These are phyloP conservation scores for Dicranocentrus wangi DNA, from an alignment of 2,888 invertebrate genomes.

Conservation along the genomic window DNA sequence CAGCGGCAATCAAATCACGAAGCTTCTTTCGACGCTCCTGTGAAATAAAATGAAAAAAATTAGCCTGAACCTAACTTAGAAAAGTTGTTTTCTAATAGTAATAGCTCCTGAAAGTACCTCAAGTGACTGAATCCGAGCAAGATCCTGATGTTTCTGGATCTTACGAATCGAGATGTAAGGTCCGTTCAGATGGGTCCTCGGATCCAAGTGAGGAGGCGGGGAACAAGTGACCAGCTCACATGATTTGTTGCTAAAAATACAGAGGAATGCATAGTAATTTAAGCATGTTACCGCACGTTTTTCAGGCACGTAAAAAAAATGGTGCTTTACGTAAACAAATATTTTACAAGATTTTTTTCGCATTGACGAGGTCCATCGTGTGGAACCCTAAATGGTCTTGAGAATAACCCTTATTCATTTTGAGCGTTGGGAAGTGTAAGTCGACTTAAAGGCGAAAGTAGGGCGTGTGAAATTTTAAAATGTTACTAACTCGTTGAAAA, in stretches of 20 bases:
- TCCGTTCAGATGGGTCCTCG: slow-evolving; percentile 70
- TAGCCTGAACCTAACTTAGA: no score
- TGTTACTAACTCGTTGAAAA: not conserved
- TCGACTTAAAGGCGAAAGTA: not conserved
- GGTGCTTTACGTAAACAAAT: no score
- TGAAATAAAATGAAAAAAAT: slow-evolving; percentile 13
- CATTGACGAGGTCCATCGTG: slow-evolving; percentile 62
- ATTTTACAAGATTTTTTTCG: slow-evolving; percentile 65
- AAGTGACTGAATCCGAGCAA: slow-evolving; percentile 62
- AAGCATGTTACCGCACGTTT: slow-evolving; percentile 13
- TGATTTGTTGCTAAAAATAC: slow-evolving; percentile 36
- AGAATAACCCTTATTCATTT: slow-evolving; percentile 15
- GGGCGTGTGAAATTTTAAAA: no score
- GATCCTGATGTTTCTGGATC: slow-evolving; percentile 70
- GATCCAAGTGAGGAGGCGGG: slow-evolving; percentile 66
- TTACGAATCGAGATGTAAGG: slow-evolving; percentile 69
- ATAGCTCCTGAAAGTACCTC: slow-evolving; percentile 66
- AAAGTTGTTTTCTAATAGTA: no score
- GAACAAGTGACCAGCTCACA: slow-evolving; percentile 47
- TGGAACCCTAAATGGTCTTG: slow-evolving; percentile 68
- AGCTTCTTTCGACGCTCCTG: slow-evolving; percentile 66
- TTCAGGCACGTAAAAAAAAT: not conserved
- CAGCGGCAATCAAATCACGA: slow-evolving; percentile 63
- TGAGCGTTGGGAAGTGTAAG: not conserved
- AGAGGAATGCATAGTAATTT: slow-evolving; percentile 12